A percentile compares a stretch with the other conserved stretches of the same genome.
phyloP scores from a whole-genome alignment of 2,888 invertebrate genomes.

The Gnatocerus cornutus region DNA sequence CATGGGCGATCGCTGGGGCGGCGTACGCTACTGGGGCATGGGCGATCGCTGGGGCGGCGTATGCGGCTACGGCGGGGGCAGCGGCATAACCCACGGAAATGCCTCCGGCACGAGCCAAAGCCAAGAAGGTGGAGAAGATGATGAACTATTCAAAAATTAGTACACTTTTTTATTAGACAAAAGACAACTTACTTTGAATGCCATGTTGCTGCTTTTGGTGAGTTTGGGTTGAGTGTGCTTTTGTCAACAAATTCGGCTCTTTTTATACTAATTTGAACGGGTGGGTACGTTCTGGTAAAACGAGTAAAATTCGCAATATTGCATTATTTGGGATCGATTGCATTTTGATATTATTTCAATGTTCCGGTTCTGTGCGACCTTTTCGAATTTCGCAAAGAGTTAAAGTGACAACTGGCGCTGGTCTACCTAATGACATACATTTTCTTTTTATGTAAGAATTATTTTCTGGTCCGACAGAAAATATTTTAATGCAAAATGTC shows the following conservation, averaged over 20 bases:
- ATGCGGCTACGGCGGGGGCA: slow-evolving; percentile 42
- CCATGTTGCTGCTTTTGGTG: slow-evolving; percentile 50
- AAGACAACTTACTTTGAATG: slow-evolving; percentile 57
- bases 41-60: slow-evolving; percentile 38
- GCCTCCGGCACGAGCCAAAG: slow-evolving; percentile 61
- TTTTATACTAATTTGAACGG: slow-evolving; percentile 29
- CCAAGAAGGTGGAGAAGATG: slow-evolving; percentile 47
- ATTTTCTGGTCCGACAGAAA: too few relatives aligned
- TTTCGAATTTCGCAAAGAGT: slow-evolving; percentile 14
- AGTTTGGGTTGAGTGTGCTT: slow-evolving; percentile 10
- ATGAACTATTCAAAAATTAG: slow-evolving; percentile 48
- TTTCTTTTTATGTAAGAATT: neutral
- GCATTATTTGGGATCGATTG: slow-evolving; percentile 12
- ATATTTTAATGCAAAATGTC: too few relatives aligned
- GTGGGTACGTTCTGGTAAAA: slow-evolving; percentile 16
- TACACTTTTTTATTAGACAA: neutral
- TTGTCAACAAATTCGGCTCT: neutral
- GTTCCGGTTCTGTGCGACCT: slow-evolving; percentile 25
- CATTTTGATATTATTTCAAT: slow-evolving; percentile 23
- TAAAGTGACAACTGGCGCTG: slow-evolving; percentile 9
- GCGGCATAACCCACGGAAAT: slow-evolving; percentile 55
- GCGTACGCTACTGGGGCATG: slow-evolving; percentile 53
- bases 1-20: slow-evolving; percentile 51
- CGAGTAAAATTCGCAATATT: slow-evolving; percentile 7
- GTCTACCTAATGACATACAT: slow-evolving; percentile 18